phyloP scores from a whole-genome alignment of 2,113 vertebrate species.

The Campylomormyrus numenius region DNA sequence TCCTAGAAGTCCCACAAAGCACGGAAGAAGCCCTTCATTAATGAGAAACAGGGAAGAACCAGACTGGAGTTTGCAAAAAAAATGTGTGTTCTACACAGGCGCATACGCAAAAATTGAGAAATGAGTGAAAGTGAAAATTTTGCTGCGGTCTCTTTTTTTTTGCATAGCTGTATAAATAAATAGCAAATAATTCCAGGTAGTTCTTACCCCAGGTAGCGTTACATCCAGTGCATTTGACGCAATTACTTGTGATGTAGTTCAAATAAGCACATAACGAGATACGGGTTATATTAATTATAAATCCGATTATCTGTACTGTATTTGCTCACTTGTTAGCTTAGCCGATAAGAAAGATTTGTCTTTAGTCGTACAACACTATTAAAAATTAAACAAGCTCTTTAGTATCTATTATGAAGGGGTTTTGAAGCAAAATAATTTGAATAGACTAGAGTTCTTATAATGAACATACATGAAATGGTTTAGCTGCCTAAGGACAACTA shows the following conservation, averaged over 20 bases:
- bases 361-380: conserved; percentile 28
- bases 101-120: neutral
- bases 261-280: conserved; percentile 21
- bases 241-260: conserved; percentile 22
- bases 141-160: neutral
- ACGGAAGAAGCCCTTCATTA: neutral
- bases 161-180: neutral
- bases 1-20: neutral
- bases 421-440: conserved; percentile 19
- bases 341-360: conserved; percentile 31
- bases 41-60: neutral
- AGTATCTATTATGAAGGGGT: conserved; percentile 12
- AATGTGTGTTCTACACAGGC: neutral
- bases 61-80: neutral
- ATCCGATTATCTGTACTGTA: conserved; percentile 30
- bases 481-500: neutral
- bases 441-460: conserved; percentile 15
- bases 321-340: conserved; percentile 29
- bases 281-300: conserved; percentile 30
- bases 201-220: conserved; percentile 5
- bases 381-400: conserved; percentile 27
- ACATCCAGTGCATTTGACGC: conserved; percentile 16
- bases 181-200: neutral
- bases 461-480: neutral
- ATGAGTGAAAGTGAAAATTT: neutral